These are phyloP conservation scores for Osmerus eperlanus DNA, from an alignment of 2,113 vertebrate genomes.

Conservation along the genomic window DNA sequence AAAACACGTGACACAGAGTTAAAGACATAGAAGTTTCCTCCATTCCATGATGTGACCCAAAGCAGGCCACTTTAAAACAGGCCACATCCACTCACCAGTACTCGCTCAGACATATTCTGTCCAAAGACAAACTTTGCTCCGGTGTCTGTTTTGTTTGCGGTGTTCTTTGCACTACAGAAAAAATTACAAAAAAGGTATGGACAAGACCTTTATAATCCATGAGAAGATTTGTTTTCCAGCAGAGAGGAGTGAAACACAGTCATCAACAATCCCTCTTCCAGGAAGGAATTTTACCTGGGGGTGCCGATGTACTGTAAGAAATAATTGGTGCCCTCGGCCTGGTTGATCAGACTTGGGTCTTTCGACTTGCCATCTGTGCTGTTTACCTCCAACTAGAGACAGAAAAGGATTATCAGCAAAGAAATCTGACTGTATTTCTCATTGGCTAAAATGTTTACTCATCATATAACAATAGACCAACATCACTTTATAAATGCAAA, in stretches of 20 bases:
- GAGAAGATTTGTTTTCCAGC: slow-evolving; percentile 23
- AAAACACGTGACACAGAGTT: background rate
- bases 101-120: slow-evolving; percentile 97
- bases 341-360: slow-evolving; percentile 38
- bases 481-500: background rate
- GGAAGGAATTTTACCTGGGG: slow-evolving; percentile 76
- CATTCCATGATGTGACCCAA: background rate
- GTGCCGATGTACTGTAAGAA: slow-evolving; percentile 96
- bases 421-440: background rate
- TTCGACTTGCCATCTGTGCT: slow-evolving; percentile 72
- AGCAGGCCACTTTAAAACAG: background rate
- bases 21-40: background rate
- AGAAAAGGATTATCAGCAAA: background rate
- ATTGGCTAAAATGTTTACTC: background rate
- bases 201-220: background rate
- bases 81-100: slow-evolving; percentile 81
- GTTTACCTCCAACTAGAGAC: slow-evolving; percentile 81
- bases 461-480: background rate
- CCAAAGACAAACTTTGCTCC: slow-evolving; percentile 95
- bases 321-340: slow-evolving; percentile 88
- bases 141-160: slow-evolving; percentile 80
- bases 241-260: slow-evolving; percentile 5
- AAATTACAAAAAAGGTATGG: background rate
- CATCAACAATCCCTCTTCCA: background rate
- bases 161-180: slow-evolving; percentile 80